Base-by-base conservation (phyloP, 2,113 vertebrate species). In the Corvus hawaiiensis region DNA sequence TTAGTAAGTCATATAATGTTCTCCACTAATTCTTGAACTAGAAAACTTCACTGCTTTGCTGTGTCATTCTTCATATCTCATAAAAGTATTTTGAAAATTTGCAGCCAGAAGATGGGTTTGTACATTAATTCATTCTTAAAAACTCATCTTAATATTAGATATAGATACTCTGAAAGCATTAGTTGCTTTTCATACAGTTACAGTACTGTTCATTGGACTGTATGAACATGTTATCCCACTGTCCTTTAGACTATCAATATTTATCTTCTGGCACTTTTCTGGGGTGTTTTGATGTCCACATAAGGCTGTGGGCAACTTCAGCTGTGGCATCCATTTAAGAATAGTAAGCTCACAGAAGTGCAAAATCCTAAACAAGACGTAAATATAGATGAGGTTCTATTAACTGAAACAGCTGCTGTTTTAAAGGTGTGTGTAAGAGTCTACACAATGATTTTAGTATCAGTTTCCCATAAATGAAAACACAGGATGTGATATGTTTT, bases 61-160 rank as follows among this genome's bases (percentile, higher is more conserved):
- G 3, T 18, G 18, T 18, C 0, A 0, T 37, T 33, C 20, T 26
- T 63, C 79, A 72, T 10, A 55, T 27, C 8, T 75, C 43, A 55
- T 12, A 5, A 37, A 55, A 75, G 9, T 8, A 1, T 52, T 90
- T 7, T 32, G 33, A 83, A 83, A 83, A 89, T 49, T 0, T 59
- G 49, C 32, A 80, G 16, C 15, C 62, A 72, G 43, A 58, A 59
- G 20, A 76, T 10, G 16, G 9, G 9, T 68, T 83, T 85, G 54
- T 48, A 33, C 33, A 73, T n/a, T 51, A 72, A 75, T 33, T 79
- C 0, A 52, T 64, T 64, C 54, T 79, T 76, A 48, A 72, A 86
- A 86, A 61, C 33, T 2, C 68, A 91, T 61, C 20, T 21, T 43
- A 82, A 32, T 23, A 80, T 12, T 28, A 68, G 56, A 62, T 81